Base-by-base conservation (phyloP, 2,113 vertebrate genomes). In the Sylvicapra grimmia region DNA sequence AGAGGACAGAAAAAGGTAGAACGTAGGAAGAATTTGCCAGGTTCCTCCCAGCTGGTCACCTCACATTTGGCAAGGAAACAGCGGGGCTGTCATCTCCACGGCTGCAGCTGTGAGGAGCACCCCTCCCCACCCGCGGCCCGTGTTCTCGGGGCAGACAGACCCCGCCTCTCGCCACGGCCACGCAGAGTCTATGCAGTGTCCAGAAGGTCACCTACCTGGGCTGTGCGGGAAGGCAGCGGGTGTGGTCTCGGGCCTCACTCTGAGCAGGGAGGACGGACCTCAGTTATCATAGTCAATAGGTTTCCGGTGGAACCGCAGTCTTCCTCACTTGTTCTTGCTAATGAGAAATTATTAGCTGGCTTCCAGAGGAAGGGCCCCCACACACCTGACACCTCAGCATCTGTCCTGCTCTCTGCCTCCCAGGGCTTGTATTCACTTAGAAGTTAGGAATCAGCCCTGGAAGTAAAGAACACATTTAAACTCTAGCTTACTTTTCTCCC, bases 1-100 rank as follows among this genome's bases (percentile, higher is more conserved):
- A 72, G 86, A 82, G 83, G n/a, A 47, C 8, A 96, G 95, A 88
- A 56, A 92, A 53, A 68, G 56, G 58, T 23, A 92, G 86, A 80
- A 40, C 6, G 93, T 51, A 82, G 77, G 97, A 44, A 54, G 83
- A 31, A 77, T 3, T 63, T 44, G 72, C 96, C 68, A 77, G 84
- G 49, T 53, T 49, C 91, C 96, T 94, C 89, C 90, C 4, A 11
- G 29, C 33, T 21, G 51, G 56, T 93, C 51, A 27, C 86, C 47
- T 91, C 91, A 8, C 13, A 58, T 9, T 7, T 29, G n/a, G 75
- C 14, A 0, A 93, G 97, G 65, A 92, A 82, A 77, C 95, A 97
- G 53, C 0, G 54, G 65, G 58, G 83, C 65, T 10, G 12, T 85
- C 47, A 87, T n/a, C 75, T 83, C 91, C 56, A 10, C 0, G 8